These are phyloP conservation scores for Hydractinia symbiolongicarpus DNA, from an alignment of 30 jellyfish, hydroid and myxozoan genomes.

Conservation along the genomic window DNA sequence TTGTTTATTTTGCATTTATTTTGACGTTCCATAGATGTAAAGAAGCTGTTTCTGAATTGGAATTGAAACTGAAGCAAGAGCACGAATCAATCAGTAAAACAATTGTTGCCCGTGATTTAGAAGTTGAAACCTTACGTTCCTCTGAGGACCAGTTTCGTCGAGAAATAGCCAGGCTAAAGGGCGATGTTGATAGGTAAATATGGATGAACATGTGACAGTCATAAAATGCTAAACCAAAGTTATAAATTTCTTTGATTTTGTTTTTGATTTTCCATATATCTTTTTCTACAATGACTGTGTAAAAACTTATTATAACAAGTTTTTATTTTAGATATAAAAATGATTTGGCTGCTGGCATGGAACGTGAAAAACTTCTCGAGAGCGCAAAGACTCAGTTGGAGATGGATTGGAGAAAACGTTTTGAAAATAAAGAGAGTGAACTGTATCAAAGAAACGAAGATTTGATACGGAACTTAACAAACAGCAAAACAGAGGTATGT, in stretches of 20 bases:
- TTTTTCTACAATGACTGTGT: too few species aligned
- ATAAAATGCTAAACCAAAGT: too few species aligned
- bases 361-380: slow-evolving; percentile 47
- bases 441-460: slow-evolving; percentile 33
- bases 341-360: slow-evolving; percentile 30
- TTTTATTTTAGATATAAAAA: slow-evolving; percentile 11
- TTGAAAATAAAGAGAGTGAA: slow-evolving; percentile 35
- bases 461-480: slow-evolving; percentile 16
- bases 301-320: neutral
- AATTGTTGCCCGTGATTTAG: slow-evolving; percentile 53
- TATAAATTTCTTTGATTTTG: too few species aligned
- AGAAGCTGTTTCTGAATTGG: slow-evolving; percentile 9
- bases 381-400: slow-evolving; percentile 64
- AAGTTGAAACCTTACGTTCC: slow-evolving; percentile 39
- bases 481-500: slow-evolving; percentile 11
- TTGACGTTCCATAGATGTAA: neutral
- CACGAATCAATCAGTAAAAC: slow-evolving; percentile 36
- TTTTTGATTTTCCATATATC: too few species aligned
- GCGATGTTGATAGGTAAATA: slow-evolving; percentile 22
- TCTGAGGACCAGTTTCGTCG: slow-evolving; percentile 13
- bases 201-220: neutral
- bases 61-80: slow-evolving; percentile 21
- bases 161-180: neutral
- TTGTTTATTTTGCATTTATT: neutral
- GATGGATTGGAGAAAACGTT: slow-evolving; percentile 59